Evolutionary conservation across 2,797 vertebrate species (phyloP), one percentile per base, ranked within the genome.

Genomic region (Phylloscopus collybita): DNA sequence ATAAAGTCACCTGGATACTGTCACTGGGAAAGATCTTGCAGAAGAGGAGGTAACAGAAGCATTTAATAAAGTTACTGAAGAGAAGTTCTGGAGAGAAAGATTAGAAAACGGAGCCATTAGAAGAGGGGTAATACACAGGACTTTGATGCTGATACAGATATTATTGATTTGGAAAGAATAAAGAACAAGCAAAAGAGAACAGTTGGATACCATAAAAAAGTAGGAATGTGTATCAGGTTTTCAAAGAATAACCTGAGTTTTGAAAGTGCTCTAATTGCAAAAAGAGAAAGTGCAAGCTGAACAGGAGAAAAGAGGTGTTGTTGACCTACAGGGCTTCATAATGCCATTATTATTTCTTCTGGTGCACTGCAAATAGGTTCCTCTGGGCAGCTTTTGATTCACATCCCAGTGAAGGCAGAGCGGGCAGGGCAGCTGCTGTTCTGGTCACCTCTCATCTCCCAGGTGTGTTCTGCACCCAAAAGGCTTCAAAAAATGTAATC

Each of bases 151-250:
- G 72, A 45, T 88, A 70, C 1, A 11, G 54, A 29, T 81, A 59
- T 22, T 86, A 49, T 91, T 75, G 85, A 71, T 97, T 80, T 67
- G 64, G 67, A 54, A 91, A 67, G 76, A 91, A 72, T 34, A 81
- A 81, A 91, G 62, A 70, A 36, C 5, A 51, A 69, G 44, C 36
- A 72, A 54, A 89, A 80, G 50, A 59, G 75, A 92, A 79, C 51
- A 56, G 62, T 12, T 66, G 59, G 70, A 91, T 88, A 70, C 51
- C 19, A 26, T 34, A 23, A 76, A 70, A 75, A 78, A 69, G 32
- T 29, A 69, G 76, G 72, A 69, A 51, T 65, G 32, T 8, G 10
- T 36, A 47, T 84, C 67, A n/a, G 29, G 13, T 88, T 94, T 84
- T 95, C 66, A 80, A 80, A 88, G 89, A 64, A 54, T 38, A 80